These are phyloP conservation scores for Mythimna lalbum DNA, from an alignment of 2,888 invertebrate species.

Conservation along the genomic window DNA sequence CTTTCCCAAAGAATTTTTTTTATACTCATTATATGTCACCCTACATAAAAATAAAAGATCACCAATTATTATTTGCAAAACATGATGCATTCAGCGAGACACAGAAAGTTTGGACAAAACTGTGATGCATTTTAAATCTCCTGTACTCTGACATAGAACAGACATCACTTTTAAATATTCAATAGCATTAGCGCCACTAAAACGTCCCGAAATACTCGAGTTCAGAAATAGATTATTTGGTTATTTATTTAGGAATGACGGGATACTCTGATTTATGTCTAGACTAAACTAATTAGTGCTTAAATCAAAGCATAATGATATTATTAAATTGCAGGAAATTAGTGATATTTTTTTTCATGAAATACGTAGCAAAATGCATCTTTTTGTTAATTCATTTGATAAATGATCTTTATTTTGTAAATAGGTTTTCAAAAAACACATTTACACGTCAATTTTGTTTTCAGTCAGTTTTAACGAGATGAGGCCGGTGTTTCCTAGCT, in stretches of 20 bases:
- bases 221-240: constrained; percentile 1
- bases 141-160: not conserved
- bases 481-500: too few relatives aligned
- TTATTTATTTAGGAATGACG: constrained; percentile 31
- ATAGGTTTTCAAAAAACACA: too few relatives aligned
- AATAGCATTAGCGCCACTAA: constrained; percentile 12
- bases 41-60: too few relatives aligned
- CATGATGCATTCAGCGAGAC: not conserved
- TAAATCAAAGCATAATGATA: constrained; percentile 2
- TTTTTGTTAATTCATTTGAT: too few relatives aligned
- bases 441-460: too few relatives aligned
- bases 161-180: constrained; percentile 37
- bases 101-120: not conserved
- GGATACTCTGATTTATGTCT: constrained; percentile 24
- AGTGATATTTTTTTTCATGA: not conserved
- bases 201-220: constrained; percentile 22
- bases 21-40: too few relatives aligned
- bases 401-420: too few relatives aligned
- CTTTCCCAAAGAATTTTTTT: too few relatives aligned
- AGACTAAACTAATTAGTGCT: constrained; percentile 23
- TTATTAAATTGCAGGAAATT: not conserved
- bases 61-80: not conserved
- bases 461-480: too few relatives aligned
- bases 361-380: not conserved
- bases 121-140: not conserved